Conservation (phyloP, 2,113 vertebrate species). For the Halichoerus grypus region DNA sequence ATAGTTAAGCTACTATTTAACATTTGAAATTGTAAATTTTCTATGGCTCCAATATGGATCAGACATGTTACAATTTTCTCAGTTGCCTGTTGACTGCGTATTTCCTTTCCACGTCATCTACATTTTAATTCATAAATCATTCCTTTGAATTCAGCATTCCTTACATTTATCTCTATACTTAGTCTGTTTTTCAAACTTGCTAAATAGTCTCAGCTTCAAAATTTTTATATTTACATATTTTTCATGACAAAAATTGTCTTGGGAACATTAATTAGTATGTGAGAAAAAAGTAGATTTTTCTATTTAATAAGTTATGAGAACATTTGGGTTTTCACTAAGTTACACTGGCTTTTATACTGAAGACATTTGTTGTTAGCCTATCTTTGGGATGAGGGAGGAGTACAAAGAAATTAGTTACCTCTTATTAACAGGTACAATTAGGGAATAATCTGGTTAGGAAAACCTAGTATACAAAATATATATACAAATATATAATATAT, state of each 20-base stretch:
- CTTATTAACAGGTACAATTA: not conserved
- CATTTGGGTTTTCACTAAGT: not conserved
- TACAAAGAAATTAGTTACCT: not conserved
- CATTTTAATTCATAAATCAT: not conserved
- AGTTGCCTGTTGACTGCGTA: not conserved
- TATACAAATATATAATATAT: not conserved
- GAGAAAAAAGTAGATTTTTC: not conserved
- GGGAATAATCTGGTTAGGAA: not conserved
- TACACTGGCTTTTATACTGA: not conserved
- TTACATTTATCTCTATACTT: not conserved
- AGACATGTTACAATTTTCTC: not conserved
- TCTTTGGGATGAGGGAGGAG: not conserved
- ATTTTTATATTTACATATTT: not conserved
- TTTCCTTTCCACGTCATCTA: not conserved
- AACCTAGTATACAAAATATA: not conserved
- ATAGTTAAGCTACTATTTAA: not conserved
- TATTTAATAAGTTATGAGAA: not conserved
- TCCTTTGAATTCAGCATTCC: not conserved
- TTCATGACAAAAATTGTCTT: not conserved
- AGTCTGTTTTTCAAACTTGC: not conserved
- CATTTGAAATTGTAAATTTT: not conserved
- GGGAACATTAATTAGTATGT: not conserved
- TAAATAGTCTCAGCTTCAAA: not conserved
- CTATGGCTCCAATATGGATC: not conserved
- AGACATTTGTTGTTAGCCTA: not conserved